Evolutionary conservation across 2,888 invertebrate species (phyloP), one percentile per base, ranked within the genome.

Genomic region (Mesorhabditis belari): DNA sequence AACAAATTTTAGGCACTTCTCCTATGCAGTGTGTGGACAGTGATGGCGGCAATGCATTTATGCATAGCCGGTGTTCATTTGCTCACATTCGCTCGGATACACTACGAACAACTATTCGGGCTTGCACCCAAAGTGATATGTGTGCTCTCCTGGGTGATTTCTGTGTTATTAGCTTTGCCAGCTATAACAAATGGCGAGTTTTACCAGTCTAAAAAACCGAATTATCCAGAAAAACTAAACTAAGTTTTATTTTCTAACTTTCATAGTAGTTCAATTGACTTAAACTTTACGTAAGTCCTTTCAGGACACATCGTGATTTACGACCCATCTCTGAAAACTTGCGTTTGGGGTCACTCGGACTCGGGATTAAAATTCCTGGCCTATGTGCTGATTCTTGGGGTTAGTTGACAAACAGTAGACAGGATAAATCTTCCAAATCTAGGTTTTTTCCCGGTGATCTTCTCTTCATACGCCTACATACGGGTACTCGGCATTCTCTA

Each of bases 1-100:
- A 12, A 5, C 17, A n/a, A 12, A 5, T 66, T 77, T 25, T 68
- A 80, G 79, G 77, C 77, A 0, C 75, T 79, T 12, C 35, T 79
- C 4, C 75, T 75, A 26, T 77, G 77, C 57, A 65, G 75, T n/a
- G 69, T 77, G 23, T 81, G 80, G 80, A 69, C 78, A 9, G 80
- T 80, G 1, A 70, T 76, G 55, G 70, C 77, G 27, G 71, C 74
- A 68, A 81, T 79, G 79, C 69, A 67, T n/a, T 62, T 80, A 23
- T 79, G 80, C 70, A 75, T 81, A 12, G 80, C 80, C n/a, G 80
- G 80, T 25, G 79, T 81, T 3, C 80, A 80, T 57, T 64, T 80
- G 52, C 66, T 80, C 17, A 81, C 80, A 4, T 80, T 81, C 60
- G 80, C 80, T 5, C 71, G 80, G 5, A 80, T 80, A 55, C 80